Conservation (phyloP, 2,797 vertebrate genomes). For the Holocentrus rufus region DNA sequence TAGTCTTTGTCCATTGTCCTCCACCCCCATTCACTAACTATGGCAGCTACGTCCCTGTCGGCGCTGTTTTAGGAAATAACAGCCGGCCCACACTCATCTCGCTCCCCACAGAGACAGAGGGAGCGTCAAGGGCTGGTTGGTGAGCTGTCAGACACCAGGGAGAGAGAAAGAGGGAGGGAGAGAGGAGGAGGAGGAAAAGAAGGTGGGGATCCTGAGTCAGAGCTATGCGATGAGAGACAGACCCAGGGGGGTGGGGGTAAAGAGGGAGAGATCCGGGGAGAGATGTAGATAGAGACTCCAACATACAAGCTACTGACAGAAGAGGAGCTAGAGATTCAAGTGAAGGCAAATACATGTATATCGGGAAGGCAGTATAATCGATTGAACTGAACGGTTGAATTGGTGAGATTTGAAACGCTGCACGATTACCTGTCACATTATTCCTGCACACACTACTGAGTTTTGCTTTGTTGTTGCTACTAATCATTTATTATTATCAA, state of each 20-base stretch:
- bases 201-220: slow-evolving; percentile 48
- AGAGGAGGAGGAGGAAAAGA: slow-evolving; percentile 1
- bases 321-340: neutral
- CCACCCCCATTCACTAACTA: neutral
- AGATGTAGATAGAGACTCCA: neutral
- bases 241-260: neutral
- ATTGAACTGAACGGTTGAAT: no score
- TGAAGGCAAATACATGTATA: neutral
- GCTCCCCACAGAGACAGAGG: slow-evolving; percentile 36
- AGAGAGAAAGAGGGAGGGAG: slow-evolving; percentile 24
- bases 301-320: neutral
- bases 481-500: no score
- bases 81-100: slow-evolving; percentile 67
- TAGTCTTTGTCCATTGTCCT: slow-evolving; percentile 48
- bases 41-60: slow-evolving; percentile 2
- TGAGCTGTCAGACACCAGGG: slow-evolving; percentile 33
- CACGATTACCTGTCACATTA: no score
- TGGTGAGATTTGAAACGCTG: no score
- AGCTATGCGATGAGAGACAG: slow-evolving; percentile 10
- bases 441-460: no score
- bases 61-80: slow-evolving; percentile 36
- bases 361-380: no score
- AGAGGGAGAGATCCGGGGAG: slow-evolving; percentile 6
- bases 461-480: no score
- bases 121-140: slow-evolving; percentile 8